Percentiles rank a stretch among this genome's conserved stretches.
Conservation (phyloP, 92 coral and sea anemone species). For the Desmophyllum pertusum region DNA sequence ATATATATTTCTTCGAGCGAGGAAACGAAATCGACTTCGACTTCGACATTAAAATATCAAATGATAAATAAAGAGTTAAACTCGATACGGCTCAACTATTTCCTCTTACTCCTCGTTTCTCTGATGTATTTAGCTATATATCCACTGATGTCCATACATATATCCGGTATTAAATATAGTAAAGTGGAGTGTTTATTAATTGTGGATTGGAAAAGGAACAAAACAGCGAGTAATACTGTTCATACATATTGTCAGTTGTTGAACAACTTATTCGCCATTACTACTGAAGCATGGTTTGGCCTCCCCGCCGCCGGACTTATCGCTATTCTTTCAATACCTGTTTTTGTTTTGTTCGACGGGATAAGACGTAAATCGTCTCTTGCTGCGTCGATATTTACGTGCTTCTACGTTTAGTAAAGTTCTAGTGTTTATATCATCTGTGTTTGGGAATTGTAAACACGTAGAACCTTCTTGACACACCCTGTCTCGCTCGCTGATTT, state of each 20-base stretch:
- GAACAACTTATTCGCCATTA: background rate
- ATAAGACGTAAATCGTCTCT: background rate
- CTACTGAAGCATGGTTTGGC: background rate
- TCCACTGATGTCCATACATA: background rate
- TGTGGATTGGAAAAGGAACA: conserved; percentile 8
- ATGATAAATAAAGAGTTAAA: conserved; percentile 3
- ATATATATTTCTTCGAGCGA: background rate
- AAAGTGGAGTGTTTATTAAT: conserved; percentile 43
- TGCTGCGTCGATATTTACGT: background rate
- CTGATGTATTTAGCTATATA: background rate
- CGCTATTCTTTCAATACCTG: background rate
- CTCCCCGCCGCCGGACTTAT: background rate
- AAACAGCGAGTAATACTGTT: conserved; percentile 10
- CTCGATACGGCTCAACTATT: background rate
- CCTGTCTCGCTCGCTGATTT: background rate
- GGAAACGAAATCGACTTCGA: background rate
- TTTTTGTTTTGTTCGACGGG: background rate
- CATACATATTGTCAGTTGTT: conserved; percentile 8
- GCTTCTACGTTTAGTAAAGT: conserved; percentile 5
- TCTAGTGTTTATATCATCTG: conserved; percentile 2
- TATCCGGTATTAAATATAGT: conserved; percentile 16
- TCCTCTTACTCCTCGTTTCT: background rate
- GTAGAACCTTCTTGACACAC: background rate
- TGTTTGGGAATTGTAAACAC: conserved; percentile 1
- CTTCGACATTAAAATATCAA: background rate